A percentile compares a stretch with the other conserved stretches of the same genome.
Evolutionary conservation across 2,113 vertebrate species (phyloP).

Genomic region (Numenius arquata): DNA sequence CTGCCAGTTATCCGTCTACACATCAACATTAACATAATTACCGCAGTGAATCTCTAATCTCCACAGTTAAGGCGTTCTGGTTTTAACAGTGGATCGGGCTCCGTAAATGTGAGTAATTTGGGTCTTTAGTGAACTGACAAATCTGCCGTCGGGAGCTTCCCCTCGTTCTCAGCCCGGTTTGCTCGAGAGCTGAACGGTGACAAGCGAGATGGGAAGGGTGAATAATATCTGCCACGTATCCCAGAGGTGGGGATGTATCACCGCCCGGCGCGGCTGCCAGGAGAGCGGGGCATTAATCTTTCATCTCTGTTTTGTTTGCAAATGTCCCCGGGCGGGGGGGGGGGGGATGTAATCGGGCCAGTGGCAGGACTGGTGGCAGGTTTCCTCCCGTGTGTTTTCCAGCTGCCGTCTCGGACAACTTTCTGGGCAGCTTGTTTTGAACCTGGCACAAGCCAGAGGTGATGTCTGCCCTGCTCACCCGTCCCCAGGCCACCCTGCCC

Average conservation of each 20-base stretch:
- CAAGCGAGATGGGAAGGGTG: constrained; percentile 11
- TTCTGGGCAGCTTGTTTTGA: background rate
- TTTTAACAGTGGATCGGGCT: constrained; percentile 49
- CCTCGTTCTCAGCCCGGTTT: background rate
- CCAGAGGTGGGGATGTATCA: constrained; percentile 32
- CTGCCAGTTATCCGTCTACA: constrained; percentile 71
- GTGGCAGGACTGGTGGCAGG: background rate
- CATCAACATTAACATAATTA: constrained; percentile 70
- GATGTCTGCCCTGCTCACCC: fast-evolving
- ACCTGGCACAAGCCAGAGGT: background rate
- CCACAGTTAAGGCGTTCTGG: constrained; percentile 39
- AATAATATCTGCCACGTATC: constrained; percentile 7
- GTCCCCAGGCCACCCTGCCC: fast-evolving
- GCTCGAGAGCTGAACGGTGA: constrained; percentile 32
- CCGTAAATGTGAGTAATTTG: constrained; percentile 44
- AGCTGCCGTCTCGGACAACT: background rate
- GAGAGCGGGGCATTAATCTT: background rate
- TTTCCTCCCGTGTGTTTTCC: background rate
- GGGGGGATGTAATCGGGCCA: background rate
- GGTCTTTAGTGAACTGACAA: constrained; percentile 62
- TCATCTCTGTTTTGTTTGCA: constrained; percentile 18
- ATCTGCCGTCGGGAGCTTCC: background rate
- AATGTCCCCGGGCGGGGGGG: constrained; percentile 15
- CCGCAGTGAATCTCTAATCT: constrained; percentile 54
- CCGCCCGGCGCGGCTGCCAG: constrained; percentile 49